Base-by-base conservation (phyloP, 2,888 invertebrate species). In the Actias luna region DNA sequence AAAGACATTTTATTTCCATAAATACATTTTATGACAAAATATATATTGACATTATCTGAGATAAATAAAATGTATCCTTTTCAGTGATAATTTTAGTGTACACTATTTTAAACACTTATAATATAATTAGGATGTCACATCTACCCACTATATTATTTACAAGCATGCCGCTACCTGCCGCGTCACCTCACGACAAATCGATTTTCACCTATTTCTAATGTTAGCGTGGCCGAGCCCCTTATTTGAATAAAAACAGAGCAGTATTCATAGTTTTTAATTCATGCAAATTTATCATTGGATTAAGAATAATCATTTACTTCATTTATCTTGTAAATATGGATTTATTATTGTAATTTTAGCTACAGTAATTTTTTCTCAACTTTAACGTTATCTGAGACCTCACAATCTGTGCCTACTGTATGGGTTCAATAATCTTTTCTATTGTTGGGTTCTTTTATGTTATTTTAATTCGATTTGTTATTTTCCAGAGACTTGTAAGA, bases 201-300 rank as follows among this genome's bases (percentile, higher is more conserved):
- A 76, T 76, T 70, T 66, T 70, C 66, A 64, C 65, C 69, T 77
- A 73, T 73, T 78, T 77, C 59, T 69, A 68, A 66, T 63, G 57
- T 67, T 62, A 73, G 71, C 68, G 66, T 60, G 63, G 61, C 62
- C 72, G 57, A 67, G 72, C 69, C 74, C 66, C 65, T 67, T 72
- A 66, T 75, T 75, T 75, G 67, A 62, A 62, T 69, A 70, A 63
- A 58, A 60, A 62, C 64, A 58, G 61, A 46, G 33, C 27, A 31
- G 16, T 59, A 52, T 7, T 58, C 10, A 58, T 42, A 58, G 61
- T 61, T 18, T 25, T 25, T 25, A 25, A 2, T 61, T 25, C 18
- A 35, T 36, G 39, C 16, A 25, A 39, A 27, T 27, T 31, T 46
- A 31, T 46, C 14, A 12, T 18, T n/a, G n/a, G n/a, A n/a, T n/a